phyloP scores from a whole-genome alignment of 1,140 invertebrate genomes.

The Bathynomus jamesi region DNA sequence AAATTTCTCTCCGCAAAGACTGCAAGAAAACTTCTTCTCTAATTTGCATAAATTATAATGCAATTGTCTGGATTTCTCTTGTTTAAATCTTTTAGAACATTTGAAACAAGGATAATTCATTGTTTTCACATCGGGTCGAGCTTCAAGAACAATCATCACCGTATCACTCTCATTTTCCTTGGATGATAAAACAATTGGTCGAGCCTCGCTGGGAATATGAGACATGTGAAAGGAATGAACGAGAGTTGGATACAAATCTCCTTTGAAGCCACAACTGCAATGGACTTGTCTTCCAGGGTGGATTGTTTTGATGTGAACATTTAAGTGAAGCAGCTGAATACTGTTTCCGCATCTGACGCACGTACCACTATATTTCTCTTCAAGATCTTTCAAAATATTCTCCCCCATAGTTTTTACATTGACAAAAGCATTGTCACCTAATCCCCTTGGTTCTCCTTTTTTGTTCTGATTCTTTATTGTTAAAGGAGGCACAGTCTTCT shows the following conservation, averaged over 20 bases:
- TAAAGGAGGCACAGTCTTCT: neutral
- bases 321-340: constrained; percentile 22
- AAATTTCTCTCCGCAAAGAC: constrained; percentile 34
- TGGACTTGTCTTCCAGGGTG: constrained; percentile 21
- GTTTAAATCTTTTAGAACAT: constrained; percentile 33
- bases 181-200: constrained; percentile 22
- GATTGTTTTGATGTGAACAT: constrained; percentile 19
- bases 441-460: constrained; percentile 17
- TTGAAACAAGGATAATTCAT: constrained; percentile 31
- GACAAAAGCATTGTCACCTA: constrained; percentile 35
- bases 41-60: constrained; percentile 36
- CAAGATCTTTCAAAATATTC: constrained; percentile 33
- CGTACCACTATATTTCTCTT: constrained; percentile 31
- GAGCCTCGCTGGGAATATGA: constrained; percentile 31
- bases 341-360: constrained; percentile 33
- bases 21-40: constrained; percentile 33
- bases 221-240: constrained; percentile 36
- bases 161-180: constrained; percentile 12
- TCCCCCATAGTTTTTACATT: constrained; percentile 28
- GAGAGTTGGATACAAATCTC: constrained; percentile 26
- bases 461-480: neutral
- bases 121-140: constrained; percentile 15
- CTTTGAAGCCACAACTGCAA: constrained; percentile 32
- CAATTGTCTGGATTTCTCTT: constrained; percentile 34
- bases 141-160: constrained; percentile 32